phyloP scores from a whole-genome alignment of 2,113 vertebrate species.

The Thalassarche chlororhynchos region DNA sequence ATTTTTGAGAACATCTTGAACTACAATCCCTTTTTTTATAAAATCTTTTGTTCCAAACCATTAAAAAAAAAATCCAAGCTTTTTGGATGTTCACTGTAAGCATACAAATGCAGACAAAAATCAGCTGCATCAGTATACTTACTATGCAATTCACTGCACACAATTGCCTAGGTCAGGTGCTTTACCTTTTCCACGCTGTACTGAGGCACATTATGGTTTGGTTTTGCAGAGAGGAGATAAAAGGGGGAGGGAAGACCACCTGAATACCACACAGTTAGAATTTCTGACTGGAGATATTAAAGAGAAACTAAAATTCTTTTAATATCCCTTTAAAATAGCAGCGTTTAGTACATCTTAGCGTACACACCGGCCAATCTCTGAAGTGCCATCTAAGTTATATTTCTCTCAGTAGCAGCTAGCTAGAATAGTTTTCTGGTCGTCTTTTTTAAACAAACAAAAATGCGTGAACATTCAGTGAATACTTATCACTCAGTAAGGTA shows the following conservation, averaged over 20 bases:
- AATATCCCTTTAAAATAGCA: not conserved
- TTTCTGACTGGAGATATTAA: not conserved
- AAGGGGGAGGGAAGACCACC: not conserved
- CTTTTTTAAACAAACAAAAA: not conserved
- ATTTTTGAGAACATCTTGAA: not conserved
- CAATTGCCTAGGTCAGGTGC: not conserved
- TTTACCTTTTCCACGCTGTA: not conserved
- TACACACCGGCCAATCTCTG: not conserved
- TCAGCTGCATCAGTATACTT: not conserved
- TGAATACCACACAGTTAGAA: not conserved
- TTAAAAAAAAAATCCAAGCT: not conserved
- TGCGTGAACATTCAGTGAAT: not conserved
- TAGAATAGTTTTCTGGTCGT: not conserved
- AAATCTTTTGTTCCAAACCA: not conserved
- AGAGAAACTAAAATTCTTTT: not conserved
- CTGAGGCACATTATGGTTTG: not conserved
- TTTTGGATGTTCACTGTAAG: not conserved
- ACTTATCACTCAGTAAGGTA: not conserved
- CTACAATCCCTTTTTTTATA: not conserved
- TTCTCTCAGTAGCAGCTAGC: not conserved
- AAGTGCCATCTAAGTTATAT: not conserved
- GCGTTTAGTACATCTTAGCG: fast-evolving
- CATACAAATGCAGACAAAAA: not conserved
- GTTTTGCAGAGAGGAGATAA: not conserved
- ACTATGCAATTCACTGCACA: not conserved